phyloP scores from a whole-genome alignment of 1,140 invertebrate species.

The Halotydeus destructor region DNA sequence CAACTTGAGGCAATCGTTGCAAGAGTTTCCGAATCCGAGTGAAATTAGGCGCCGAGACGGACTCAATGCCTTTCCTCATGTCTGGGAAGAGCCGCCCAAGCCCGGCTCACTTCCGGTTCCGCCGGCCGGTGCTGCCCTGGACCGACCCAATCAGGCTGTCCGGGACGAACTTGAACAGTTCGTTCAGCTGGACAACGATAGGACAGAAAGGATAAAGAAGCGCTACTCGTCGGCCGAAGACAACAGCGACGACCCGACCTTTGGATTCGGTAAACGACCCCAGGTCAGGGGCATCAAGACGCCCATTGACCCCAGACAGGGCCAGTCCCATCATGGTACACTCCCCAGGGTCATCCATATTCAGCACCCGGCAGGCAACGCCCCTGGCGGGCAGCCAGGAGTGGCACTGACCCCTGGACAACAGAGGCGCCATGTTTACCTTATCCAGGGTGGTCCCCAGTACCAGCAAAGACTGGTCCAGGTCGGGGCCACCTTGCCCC shows the following conservation, averaged over 20 bases:
- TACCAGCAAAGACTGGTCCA: not conserved
- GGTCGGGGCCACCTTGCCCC: not conserved
- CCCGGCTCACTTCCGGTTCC: slow-evolving; percentile 2
- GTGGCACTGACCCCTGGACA: not conserved
- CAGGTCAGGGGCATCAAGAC: slow-evolving; percentile 45
- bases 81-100: slow-evolving; percentile 6
- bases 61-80: slow-evolving; percentile 14
- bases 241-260: slow-evolving; percentile 49
- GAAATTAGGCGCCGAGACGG: slow-evolving; percentile 15
- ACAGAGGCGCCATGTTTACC: slow-evolving; percentile 6
- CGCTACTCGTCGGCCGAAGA: slow-evolving; percentile 33
- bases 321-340: not conserved
- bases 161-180: slow-evolving; percentile 54
- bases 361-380: not conserved
- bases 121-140: not conserved
- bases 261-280: slow-evolving; percentile 64
- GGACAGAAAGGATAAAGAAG: slow-evolving; percentile 55
- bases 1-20: not conserved
- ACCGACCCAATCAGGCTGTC: not conserved
- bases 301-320: not conserved
- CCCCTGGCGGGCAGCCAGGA: not conserved
- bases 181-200: slow-evolving; percentile 52
- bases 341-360: not conserved
- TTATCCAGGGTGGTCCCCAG: slow-evolving; percentile 2
- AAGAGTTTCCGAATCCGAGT: slow-evolving; percentile 15